These are phyloP conservation scores for Halictus quadricinctus DNA, from an alignment of 2,888 invertebrate genomes.

Conservation along the genomic window DNA sequence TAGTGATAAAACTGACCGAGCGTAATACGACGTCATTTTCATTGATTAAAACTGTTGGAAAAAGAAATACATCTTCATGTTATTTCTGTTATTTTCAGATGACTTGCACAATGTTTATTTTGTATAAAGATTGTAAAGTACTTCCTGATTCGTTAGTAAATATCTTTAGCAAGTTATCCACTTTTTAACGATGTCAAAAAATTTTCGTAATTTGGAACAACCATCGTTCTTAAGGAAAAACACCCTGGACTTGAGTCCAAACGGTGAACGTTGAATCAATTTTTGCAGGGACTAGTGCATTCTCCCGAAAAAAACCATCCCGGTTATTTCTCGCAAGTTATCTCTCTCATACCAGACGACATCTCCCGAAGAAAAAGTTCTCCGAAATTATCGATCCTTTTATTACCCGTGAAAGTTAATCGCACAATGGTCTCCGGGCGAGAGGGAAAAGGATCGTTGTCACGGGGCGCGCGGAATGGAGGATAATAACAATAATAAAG, in stretches of 20 bases:
- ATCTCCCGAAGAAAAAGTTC: not conserved
- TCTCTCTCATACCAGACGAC: not conserved
- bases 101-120: no score
- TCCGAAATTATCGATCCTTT: constrained; percentile 24
- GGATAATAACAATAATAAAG: constrained; percentile 52
- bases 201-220: not conserved
- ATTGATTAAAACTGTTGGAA: not conserved
- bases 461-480: constrained; percentile 13
- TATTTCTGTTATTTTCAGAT: not conserved
- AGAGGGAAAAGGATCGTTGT: constrained; percentile 18
- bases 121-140: not conserved
- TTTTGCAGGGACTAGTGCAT: not conserved
- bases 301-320: not conserved
- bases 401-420: not conserved
- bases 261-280: not conserved
- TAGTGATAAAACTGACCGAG: not conserved
- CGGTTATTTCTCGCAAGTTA: not conserved
- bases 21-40: not conserved
- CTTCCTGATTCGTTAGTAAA: not conserved
- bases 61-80: not conserved
- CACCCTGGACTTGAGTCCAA: not conserved
- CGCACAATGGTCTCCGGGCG: not conserved
- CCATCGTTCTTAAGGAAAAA: not conserved
- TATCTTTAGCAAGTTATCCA: no score
- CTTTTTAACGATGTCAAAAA: not conserved